These are phyloP conservation scores for Deroptyus accipitrinus DNA, from an alignment of 2,113 vertebrate species.

Conservation along the genomic window DNA sequence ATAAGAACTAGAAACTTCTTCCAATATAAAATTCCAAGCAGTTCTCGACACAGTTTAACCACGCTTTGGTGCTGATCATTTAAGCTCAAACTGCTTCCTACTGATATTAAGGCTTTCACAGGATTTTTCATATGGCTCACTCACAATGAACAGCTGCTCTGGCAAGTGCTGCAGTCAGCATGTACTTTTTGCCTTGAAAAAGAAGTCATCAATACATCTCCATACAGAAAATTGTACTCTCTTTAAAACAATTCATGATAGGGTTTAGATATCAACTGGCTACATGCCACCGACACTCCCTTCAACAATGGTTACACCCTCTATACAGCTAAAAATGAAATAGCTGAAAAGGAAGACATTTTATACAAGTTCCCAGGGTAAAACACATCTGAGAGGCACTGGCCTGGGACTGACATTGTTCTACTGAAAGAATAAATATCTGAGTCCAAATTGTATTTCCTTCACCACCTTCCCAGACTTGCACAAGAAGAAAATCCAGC, in stretches of 20 bases:
- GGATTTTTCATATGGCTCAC: neutral
- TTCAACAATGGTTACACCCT: slow-evolving; percentile 51
- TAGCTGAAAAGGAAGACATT: slow-evolving; percentile 42
- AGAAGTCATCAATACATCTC: slow-evolving; percentile 18
- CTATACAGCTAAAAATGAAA: slow-evolving; percentile 44
- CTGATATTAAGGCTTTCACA: neutral
- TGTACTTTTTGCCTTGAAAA: slow-evolving; percentile 33
- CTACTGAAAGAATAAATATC: slow-evolving; percentile 60
- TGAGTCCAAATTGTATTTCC: slow-evolving; percentile 57
- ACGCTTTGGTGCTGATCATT: neutral
- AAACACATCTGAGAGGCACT: slow-evolving; percentile 20
- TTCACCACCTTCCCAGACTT: slow-evolving; percentile 43
- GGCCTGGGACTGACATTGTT: slow-evolving; percentile 63
- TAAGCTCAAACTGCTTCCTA: neutral
- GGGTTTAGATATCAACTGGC: slow-evolving; percentile 6
- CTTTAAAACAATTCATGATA: neutral
- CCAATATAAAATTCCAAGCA: neutral
- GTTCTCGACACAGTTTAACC: neutral
- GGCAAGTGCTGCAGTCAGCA: slow-evolving; percentile 21
- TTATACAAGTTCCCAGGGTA: slow-evolving; percentile 66
- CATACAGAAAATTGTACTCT: neutral
- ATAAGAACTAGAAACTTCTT: neutral
- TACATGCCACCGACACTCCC: neutral
- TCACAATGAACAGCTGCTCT: slow-evolving; percentile 48
- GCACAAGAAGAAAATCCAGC: slow-evolving; percentile 58